A percentile compares a stretch with the other conserved stretches of the same genome.
phyloP scores from a whole-genome alignment of 1,140 invertebrate species.

The Pseudomyrmex cubaensis region DNA sequence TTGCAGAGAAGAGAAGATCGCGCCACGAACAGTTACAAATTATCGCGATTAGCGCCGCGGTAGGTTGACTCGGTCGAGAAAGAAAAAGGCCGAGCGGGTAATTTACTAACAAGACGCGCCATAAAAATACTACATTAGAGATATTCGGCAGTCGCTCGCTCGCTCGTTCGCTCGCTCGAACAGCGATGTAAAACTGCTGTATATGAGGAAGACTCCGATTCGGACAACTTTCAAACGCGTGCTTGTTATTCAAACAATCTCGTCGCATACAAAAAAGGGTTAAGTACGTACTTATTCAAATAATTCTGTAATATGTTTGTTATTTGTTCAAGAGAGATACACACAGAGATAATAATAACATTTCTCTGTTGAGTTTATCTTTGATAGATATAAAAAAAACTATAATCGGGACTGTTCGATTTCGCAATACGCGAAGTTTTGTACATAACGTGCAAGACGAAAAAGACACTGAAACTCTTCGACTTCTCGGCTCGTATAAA shows the following conservation, averaged over 20 bases:
- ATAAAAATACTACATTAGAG: constrained; percentile 30
- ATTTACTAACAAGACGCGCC: constrained; percentile 27
- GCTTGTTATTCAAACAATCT: constrained; percentile 74
- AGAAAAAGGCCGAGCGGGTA: constrained; percentile 15
- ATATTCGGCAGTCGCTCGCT: not conserved
- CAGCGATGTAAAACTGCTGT: constrained; percentile 42
- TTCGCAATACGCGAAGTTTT: not conserved
- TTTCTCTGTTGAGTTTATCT: too few species aligned
- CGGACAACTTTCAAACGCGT: constrained; percentile 70
- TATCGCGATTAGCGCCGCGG: constrained; percentile 56
- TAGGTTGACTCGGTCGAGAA: constrained; percentile 22
- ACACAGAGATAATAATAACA: too few species aligned
- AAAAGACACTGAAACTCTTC: not conserved
- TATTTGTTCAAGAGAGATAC: not conserved
- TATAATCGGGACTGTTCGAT: too few species aligned
- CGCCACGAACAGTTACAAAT: constrained; percentile 55
- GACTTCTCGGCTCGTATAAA: too few species aligned
- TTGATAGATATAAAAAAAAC: too few species aligned
- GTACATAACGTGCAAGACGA: not conserved
- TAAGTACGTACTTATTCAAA: constrained; percentile 13
- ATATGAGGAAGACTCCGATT: constrained; percentile 53
- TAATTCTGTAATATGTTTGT: not conserved
- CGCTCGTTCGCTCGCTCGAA: not conserved
- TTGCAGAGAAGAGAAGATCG: constrained; percentile 26
- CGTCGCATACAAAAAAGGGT: constrained; percentile 43